These are phyloP conservation scores for Limonius californicus DNA, from an alignment of 1,140 invertebrate species.

Conservation along the genomic window DNA sequence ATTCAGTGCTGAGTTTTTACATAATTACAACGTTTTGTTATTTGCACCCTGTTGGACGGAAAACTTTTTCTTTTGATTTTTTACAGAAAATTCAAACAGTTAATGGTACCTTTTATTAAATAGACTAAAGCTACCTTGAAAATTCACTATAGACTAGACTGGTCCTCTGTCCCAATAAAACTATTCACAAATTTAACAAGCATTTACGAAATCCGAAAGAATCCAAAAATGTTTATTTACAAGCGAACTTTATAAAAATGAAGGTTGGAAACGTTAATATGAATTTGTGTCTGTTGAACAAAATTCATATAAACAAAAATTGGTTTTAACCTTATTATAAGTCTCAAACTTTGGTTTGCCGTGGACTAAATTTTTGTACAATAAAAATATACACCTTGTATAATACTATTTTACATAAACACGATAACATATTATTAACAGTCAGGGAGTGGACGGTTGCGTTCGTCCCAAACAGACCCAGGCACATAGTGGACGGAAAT, in stretches of 20 bases:
- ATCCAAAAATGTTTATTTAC: no score
- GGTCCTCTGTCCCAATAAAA: conserved; percentile 22
- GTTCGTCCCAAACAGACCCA: background rate
- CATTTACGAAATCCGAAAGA: background rate
- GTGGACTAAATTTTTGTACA: background rate
- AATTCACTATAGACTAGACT: conserved; percentile 26
- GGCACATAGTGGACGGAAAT: conserved; percentile 9
- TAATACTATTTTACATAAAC: background rate
- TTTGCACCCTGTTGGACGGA: background rate
- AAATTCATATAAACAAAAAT: no score
- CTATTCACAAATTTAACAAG: background rate
- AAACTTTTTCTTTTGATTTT: background rate
- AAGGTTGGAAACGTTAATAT: no score
- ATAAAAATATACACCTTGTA: background rate
- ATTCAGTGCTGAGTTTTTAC: conserved; percentile 12
- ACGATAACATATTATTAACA: background rate
- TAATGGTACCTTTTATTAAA: no score
- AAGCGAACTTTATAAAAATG: no score
- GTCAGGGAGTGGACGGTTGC: background rate
- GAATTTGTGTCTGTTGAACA: no score
- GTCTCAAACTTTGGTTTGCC: conserved; percentile 1
- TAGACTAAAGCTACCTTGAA: no score
- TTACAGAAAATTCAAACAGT: no score
- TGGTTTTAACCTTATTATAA: no score
- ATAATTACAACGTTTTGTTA: conserved; percentile 10